These are phyloP conservation scores for Litoditis marina DNA, from an alignment of 2,888 invertebrate species.

Conservation along the genomic window DNA sequence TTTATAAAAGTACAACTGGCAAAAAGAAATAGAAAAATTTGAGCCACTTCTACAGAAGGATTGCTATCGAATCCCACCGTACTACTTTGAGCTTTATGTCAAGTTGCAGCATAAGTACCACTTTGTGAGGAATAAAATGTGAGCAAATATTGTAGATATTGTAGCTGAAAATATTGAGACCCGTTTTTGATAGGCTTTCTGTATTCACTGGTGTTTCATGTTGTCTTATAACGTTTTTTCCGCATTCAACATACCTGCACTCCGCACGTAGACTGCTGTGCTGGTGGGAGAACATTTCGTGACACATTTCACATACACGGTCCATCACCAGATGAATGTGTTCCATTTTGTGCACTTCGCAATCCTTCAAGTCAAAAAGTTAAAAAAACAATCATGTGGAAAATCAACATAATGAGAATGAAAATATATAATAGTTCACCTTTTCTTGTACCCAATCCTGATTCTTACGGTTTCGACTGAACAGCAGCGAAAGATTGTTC, in stretches of 20 bases:
- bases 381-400: not conserved
- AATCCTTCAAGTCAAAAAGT: conserved; percentile 23
- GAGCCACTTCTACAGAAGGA: not conserved
- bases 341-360: conserved; percentile 21
- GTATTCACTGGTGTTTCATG: not conserved
- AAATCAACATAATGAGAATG: not conserved
- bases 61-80: no score
- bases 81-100: no score
- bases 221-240: not conserved
- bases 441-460: not conserved
- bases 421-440: not conserved
- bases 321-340: conserved; percentile 41
- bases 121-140: no score
- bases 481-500: no score
- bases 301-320: conserved; percentile 40
- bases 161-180: no score
- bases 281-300: conserved; percentile 36
- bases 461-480: no score
- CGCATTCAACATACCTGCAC: conserved; percentile 21
- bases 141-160: no score
- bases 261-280: conserved; percentile 31
- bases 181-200: no score
- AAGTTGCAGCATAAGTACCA: no score
- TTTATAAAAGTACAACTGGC: not conserved
- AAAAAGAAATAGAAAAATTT: not conserved